Evolutionary conservation across 35 echinoderm and acorn worm species (phyloP).

Genomic region (Apostichopus japonicus): DNA sequence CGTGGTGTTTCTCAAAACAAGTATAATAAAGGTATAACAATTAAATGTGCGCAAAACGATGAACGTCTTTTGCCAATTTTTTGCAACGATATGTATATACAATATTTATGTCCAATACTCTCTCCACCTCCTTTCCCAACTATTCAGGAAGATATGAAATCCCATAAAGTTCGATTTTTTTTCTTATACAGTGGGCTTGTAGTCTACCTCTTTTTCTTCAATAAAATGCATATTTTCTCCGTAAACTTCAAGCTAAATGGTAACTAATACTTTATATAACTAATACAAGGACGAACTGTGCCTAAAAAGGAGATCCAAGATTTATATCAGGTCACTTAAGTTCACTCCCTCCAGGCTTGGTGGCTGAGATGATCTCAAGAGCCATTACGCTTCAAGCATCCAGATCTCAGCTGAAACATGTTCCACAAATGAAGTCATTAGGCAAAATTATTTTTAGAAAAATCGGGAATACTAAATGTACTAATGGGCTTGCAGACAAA

Average conservation of each 20-base stretch:
- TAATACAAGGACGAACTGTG: not conserved
- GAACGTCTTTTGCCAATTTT: no score
- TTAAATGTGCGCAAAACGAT: no score
- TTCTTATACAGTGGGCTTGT: no score
- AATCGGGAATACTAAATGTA: not conserved
- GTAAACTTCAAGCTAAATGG: not conserved
- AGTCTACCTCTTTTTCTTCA: no score
- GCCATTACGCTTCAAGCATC: not conserved
- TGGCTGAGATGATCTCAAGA: not conserved
- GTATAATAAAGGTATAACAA: no score
- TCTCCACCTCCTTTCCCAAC: no score
- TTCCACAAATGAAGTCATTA: not conserved
- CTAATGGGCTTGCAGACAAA: not conserved
- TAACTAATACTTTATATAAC: not conserved
- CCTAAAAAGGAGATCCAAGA: not conserved
- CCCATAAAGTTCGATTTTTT: no score
- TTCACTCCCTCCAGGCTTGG: not conserved
- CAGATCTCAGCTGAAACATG: not conserved
- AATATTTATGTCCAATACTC: no score
- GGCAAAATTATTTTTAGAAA: constrained; percentile 1
- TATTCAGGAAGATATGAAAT: no score
- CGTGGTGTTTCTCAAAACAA: no score
- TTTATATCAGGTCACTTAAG: constrained; percentile 4
- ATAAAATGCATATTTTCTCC: not conserved
- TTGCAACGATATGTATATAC: no score